These are phyloP conservation scores for Epinotia bilunana DNA, from an alignment of 2,888 invertebrate species.

Conservation along the genomic window DNA sequence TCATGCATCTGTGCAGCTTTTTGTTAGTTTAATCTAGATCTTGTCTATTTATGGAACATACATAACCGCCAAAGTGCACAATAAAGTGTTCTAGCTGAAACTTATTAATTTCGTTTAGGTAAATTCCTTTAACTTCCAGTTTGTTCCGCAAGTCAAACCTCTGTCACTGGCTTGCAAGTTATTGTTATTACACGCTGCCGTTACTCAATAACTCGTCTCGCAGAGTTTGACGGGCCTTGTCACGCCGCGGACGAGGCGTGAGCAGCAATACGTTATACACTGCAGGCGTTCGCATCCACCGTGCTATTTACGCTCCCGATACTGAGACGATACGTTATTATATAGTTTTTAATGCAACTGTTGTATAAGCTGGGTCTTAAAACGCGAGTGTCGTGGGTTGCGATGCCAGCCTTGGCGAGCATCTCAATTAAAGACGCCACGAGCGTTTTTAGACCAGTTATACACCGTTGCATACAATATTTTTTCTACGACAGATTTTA, in stretches of 20 bases:
- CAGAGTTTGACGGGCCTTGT: slow-evolving; percentile 56
- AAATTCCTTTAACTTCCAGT: not conserved
- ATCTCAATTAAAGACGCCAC: too few species aligned
- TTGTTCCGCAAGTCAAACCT: slow-evolving; percentile 6
- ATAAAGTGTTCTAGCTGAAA: too few species aligned
- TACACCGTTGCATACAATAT: too few species aligned
- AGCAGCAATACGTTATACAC: slow-evolving; percentile 56
- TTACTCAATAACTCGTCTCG: slow-evolving; percentile 59
- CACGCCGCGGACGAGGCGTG: slow-evolving; percentile 55
- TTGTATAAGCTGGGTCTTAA: too few species aligned
- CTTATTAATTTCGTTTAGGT: not conserved
- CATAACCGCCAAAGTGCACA: too few species aligned
- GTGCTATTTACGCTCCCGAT: slow-evolving; percentile 26
- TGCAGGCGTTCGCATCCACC: slow-evolving; percentile 33
- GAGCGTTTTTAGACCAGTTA: too few species aligned
- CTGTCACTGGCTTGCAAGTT: slow-evolving; percentile 34
- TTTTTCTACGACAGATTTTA: too few species aligned
- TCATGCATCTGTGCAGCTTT: too few species aligned
- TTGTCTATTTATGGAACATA: too few species aligned
- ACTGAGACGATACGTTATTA: slow-evolving; percentile 11
- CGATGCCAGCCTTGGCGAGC: too few species aligned
- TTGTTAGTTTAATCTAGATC: too few species aligned
- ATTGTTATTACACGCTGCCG: slow-evolving; percentile 50
- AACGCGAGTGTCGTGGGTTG: too few species aligned
- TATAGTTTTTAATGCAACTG: not conserved